Evolutionary conservation across 1,140 invertebrate genomes (phyloP).

Genomic region (Drosophila arizonae): DNA sequence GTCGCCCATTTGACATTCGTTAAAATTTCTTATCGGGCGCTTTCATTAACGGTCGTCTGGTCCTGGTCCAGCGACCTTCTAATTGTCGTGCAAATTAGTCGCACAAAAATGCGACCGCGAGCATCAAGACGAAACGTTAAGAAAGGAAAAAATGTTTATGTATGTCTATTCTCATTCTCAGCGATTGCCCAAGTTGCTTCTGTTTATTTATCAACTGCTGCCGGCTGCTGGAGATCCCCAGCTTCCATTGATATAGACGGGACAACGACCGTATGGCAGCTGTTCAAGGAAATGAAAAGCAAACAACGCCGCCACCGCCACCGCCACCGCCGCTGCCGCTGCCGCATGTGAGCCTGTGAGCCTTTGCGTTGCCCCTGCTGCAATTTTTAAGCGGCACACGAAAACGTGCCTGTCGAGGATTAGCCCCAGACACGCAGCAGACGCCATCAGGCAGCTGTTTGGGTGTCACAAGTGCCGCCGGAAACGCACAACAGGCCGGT

Average conservation of each 20-base stretch:
- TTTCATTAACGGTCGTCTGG: slow-evolving; percentile 74
- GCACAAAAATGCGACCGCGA: slow-evolving; percentile 55
- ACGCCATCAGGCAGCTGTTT: slow-evolving; percentile 54
- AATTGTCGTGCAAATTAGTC: slow-evolving; percentile 81
- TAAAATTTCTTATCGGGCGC: slow-evolving; percentile 72
- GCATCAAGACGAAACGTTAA: slow-evolving; percentile 4
- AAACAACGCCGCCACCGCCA: slow-evolving; percentile 50
- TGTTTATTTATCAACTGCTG: slow-evolving; percentile 58
- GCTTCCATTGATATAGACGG: slow-evolving; percentile 33
- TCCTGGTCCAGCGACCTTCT: slow-evolving; percentile 65
- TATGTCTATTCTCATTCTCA: background rate
- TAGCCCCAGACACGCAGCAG: slow-evolving; percentile 56
- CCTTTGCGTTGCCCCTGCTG: slow-evolving; percentile 14
- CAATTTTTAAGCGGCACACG: slow-evolving; percentile 61
- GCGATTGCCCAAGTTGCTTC: slow-evolving; percentile 30
- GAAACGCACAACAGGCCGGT: slow-evolving; percentile 51
- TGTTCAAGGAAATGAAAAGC: slow-evolving; percentile 79
- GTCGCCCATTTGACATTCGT: slow-evolving; percentile 66
- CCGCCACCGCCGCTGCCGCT: slow-evolving; percentile 1
- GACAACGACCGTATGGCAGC: slow-evolving; percentile 56
- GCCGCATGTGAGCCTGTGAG: slow-evolving; percentile 15
- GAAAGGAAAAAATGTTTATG: background rate
- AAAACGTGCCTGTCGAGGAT: slow-evolving; percentile 71
- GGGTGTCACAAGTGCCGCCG: slow-evolving; percentile 56
- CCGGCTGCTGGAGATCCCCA: slow-evolving; percentile 10